Conservation (phyloP, 2,113 vertebrate species). For the Okapia johnstoni region DNA sequence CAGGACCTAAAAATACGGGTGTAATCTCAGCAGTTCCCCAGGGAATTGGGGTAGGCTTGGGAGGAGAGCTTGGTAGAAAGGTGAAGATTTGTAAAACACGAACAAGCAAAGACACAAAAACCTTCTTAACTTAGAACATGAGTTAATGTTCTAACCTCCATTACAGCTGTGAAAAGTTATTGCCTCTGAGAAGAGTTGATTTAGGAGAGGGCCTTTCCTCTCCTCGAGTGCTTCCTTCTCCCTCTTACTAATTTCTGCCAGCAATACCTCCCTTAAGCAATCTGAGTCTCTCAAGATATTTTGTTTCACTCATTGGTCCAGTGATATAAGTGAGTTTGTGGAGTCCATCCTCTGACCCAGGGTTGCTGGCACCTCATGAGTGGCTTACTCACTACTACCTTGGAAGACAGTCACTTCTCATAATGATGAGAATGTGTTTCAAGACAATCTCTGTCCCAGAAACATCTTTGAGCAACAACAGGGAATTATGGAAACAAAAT, state of each 20-base stretch:
- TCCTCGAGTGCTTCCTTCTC: not conserved
- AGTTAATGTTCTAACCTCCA: not conserved
- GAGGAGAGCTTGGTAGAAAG: not conserved
- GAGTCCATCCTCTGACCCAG: not conserved
- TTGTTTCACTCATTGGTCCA: not conserved
- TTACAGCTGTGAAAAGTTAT: not conserved
- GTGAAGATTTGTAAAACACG: not conserved
- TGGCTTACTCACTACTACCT: not conserved
- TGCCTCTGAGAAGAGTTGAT: not conserved
- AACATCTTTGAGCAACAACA: not conserved
- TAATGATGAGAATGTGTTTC: not conserved
- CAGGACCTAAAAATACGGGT: not conserved
- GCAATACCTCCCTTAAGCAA: not conserved
- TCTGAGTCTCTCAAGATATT: not conserved
- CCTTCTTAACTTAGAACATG: not conserved
- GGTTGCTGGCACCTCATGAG: not conserved
- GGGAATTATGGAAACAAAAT: not conserved
- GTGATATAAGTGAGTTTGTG: accelerated
- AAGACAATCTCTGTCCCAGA: not conserved
- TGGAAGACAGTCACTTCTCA: not conserved
- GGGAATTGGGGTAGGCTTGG: not conserved
- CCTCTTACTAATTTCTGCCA: not conserved
- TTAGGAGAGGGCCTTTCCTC: not conserved
- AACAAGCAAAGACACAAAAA: not conserved
- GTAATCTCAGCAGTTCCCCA: not conserved